phyloP scores from a whole-genome alignment of 2,888 invertebrate genomes.

The Nematopogon swammerdamellus region DNA sequence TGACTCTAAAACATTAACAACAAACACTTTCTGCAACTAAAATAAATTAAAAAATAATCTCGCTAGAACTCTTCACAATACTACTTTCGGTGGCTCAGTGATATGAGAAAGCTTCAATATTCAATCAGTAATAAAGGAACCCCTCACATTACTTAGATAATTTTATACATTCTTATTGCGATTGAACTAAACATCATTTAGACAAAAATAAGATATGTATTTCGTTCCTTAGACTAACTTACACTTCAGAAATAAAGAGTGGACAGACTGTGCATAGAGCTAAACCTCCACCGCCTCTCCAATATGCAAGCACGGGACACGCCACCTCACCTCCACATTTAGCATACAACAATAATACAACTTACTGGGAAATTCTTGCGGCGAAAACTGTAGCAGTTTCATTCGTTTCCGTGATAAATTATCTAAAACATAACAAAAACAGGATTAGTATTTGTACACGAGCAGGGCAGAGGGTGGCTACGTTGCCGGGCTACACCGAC shows the following conservation, averaged over 20 bases:
- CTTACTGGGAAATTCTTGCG: conserved; percentile 38
- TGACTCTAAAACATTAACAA: background rate
- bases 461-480: conserved; percentile 2
- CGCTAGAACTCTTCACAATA: background rate
- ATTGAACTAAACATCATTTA: background rate
- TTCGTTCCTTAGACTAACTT: background rate
- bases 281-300: background rate
- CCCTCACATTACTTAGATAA: too few relatives aligned
- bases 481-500: too few relatives aligned
- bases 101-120: too few relatives aligned
- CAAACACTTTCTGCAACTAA: background rate
- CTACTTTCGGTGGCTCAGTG: background rate
- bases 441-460: conserved; percentile 5
- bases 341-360: conserved; percentile 14
- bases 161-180: too few relatives aligned
- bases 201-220: background rate
- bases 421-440: conserved; percentile 18
- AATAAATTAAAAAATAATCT: background rate
- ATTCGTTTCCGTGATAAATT: conserved; percentile 13
- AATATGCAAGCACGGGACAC: background rate
- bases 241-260: too few relatives aligned
- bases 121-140: too few relatives aligned
- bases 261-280: too few relatives aligned
- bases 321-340: too few relatives aligned
- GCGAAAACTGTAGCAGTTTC: conserved; percentile 11